These are phyloP conservation scores for Jacana jacana DNA, from an alignment of 2,113 vertebrate species.

Conservation along the genomic window DNA sequence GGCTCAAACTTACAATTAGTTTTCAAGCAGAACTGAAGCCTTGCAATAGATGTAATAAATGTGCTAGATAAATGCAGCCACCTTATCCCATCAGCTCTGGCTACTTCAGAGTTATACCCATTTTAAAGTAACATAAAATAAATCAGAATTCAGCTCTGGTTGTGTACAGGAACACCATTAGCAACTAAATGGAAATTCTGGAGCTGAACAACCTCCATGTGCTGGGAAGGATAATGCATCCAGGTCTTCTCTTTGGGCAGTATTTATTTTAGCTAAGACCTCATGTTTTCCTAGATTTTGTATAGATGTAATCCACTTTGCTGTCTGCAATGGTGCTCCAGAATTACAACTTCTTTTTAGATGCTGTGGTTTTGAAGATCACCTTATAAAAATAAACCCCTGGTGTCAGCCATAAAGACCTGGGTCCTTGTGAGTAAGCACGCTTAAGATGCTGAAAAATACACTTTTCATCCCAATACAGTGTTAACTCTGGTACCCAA, in stretches of 20 bases:
- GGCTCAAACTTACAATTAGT: background rate
- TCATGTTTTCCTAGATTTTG: background rate
- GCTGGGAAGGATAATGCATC: background rate
- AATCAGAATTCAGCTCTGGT: background rate
- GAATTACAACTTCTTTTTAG: background rate
- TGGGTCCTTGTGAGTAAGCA: background rate
- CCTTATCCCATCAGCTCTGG: background rate
- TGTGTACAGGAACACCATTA: background rate
- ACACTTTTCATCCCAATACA: background rate
- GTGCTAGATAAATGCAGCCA: background rate
- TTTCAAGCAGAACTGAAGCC: background rate
- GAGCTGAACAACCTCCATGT: background rate
- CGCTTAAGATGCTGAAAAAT: background rate
- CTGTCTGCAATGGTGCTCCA: background rate
- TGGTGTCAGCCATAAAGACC: background rate
- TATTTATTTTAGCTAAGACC: background rate
- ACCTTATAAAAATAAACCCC: background rate
- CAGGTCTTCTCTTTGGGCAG: background rate
- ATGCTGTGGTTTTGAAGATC: background rate
- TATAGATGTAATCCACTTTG: background rate
- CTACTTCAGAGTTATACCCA: background rate
- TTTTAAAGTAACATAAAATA: background rate
- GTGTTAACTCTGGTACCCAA: background rate
- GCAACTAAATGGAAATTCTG: background rate
- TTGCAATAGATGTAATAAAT: background rate